Conservation (phyloP, 1,140 invertebrate genomes). For the Ladona fulva region DNA sequence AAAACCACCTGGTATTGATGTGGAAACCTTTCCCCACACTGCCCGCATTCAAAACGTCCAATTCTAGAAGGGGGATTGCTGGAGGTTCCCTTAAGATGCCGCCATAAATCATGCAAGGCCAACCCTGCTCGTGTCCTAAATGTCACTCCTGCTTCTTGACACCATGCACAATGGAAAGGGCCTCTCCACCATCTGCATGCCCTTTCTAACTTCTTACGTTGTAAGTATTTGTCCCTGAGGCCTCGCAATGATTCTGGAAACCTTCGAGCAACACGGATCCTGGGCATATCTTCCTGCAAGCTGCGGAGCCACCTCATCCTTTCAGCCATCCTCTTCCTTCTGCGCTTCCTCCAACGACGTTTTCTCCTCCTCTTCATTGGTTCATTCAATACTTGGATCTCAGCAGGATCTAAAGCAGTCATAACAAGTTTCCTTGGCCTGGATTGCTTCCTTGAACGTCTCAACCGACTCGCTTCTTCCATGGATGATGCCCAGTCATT, state of each 20-base stretch:
- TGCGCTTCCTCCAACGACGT: not conserved
- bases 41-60: not conserved
- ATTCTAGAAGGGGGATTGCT: not conserved
- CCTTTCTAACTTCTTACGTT: not conserved
- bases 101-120: not conserved
- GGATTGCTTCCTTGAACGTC: not conserved
- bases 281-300: not conserved
- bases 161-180: not conserved
- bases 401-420: not conserved
- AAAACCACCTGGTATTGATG: not conserved
- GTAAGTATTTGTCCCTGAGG: not conserved
- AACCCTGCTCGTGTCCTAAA: not conserved
- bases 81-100: not conserved
- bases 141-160: not conserved
- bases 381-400: not conserved
- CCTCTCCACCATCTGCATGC: not conserved
- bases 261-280: not conserved
- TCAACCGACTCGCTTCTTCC: not conserved
- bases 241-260: not conserved
- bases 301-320: not conserved
- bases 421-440: not conserved
- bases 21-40: not conserved
- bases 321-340: not conserved
- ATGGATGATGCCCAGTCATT: not conserved
- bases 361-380: conserved; percentile 3